Conservation (phyloP, 2,888 invertebrate genomes). For the Lithophane socia region DNA sequence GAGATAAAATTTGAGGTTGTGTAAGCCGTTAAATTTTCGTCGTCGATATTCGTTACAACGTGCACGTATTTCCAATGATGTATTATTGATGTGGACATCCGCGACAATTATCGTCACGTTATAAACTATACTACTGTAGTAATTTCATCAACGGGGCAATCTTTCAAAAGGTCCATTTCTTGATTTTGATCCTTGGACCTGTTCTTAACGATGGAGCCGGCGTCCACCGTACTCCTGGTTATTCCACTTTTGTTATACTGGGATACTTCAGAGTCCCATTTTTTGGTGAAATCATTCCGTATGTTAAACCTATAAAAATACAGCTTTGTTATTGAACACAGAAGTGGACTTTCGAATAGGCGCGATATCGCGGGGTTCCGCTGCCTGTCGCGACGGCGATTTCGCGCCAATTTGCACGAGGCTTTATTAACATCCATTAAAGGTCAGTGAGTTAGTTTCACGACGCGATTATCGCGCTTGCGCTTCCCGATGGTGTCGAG, state of each 20-base stretch:
- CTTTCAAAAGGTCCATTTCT: not conserved
- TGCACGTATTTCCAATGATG: not conserved
- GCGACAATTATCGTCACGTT: not conserved
- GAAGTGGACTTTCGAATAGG: not conserved
- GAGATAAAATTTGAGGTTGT: no score
- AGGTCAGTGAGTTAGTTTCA: not conserved
- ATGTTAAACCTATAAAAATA: slow-evolving; percentile 38
- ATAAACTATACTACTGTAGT: not conserved
- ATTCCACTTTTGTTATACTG: not conserved
- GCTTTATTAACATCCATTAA: not conserved
- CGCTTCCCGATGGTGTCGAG: not conserved
- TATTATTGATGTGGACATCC: no score
- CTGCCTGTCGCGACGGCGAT: no score
- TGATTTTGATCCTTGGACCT: not conserved
- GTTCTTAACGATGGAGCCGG: not conserved
- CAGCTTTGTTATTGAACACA: not conserved
- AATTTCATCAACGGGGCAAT: not conserved
- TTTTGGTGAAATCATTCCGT: not conserved
- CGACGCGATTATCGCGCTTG: not conserved
- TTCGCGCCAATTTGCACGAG: no score
- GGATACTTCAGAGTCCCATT: not conserved
- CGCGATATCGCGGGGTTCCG: no score
- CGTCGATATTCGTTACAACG: no score
- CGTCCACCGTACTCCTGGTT: not conserved
- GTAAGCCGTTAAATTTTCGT: no score